phyloP scores from a whole-genome alignment of 1,140 invertebrate species.

The Pygmarrhopalites habei region DNA sequence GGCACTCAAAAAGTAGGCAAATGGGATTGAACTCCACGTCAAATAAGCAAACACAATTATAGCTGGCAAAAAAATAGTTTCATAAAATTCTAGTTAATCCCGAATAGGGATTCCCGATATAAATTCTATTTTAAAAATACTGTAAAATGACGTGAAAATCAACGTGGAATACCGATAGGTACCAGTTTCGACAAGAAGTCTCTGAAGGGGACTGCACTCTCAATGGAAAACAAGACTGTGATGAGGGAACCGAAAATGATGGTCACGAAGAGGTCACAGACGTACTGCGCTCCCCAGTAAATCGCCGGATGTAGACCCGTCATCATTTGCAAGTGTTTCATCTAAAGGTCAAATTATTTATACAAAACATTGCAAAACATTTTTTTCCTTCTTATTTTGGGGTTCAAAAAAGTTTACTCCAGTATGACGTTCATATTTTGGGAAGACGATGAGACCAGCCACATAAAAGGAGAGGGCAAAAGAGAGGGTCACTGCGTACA shows the following conservation, averaged over 20 bases:
- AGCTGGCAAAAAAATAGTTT: no score
- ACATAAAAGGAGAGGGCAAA: constrained; percentile 20
- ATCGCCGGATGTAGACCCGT: constrained; percentile 26
- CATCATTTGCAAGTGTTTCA: constrained; percentile 38
- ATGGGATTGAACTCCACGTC: constrained; percentile 26
- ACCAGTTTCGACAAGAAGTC: no score
- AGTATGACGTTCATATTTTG: constrained; percentile 5
- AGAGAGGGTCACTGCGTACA: constrained; percentile 18
- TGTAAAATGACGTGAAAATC: no score
- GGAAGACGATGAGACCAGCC: neutral
- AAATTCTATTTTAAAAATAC: no score
- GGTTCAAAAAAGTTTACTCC: constrained; percentile 23
- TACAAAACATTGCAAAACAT: no score
- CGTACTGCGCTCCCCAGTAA: constrained; percentile 8
- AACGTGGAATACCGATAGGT: no score
- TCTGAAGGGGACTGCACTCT: no score
- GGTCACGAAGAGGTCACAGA: constrained; percentile 9
- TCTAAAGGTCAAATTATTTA: constrained; percentile 10
- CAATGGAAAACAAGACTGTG: no score
- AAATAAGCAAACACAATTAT: constrained; percentile 9
- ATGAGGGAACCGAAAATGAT: neutral
- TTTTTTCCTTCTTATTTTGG: no score
- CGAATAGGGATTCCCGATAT: no score
- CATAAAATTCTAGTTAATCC: no score
- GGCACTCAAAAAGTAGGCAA: constrained; percentile 12